phyloP scores from a whole-genome alignment of 2,113 vertebrate genomes.

The Eubucco bourcierii region DNA sequence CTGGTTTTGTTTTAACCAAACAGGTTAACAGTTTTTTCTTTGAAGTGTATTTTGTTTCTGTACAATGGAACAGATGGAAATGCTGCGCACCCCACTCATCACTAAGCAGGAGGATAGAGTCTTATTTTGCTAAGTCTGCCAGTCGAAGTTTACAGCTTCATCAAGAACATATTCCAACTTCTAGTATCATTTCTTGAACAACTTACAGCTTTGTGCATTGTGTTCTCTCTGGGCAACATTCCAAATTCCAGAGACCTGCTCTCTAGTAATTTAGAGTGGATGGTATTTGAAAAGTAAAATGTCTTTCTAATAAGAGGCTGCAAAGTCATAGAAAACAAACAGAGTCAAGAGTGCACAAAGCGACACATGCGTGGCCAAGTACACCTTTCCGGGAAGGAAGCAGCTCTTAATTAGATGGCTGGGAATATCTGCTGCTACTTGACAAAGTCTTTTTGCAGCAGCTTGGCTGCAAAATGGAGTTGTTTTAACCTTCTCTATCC shows the following conservation, averaged over 20 bases:
- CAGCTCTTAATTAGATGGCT: background rate
- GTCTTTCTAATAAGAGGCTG: background rate
- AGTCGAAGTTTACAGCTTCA: slow-evolving; percentile 23
- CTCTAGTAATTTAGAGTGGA: background rate
- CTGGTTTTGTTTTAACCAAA: background rate
- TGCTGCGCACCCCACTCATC: background rate
- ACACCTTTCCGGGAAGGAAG: background rate
- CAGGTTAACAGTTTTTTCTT: background rate
- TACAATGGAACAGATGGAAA: background rate
- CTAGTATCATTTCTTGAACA: background rate
- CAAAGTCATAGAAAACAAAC: background rate
- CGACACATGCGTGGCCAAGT: background rate
- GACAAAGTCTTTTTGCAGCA: background rate
- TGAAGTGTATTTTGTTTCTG: background rate
- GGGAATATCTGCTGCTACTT: background rate
- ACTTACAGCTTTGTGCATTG: background rate
- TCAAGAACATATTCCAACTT: slow-evolving; percentile 4
- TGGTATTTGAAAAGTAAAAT: background rate
- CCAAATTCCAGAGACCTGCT: background rate
- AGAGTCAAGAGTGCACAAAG: background rate
- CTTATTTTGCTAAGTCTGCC: background rate
- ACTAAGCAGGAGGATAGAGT: background rate
- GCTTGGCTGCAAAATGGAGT: background rate
- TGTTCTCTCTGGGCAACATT: background rate
- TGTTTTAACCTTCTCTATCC: background rate